phyloP scores from a whole-genome alignment of 1,140 invertebrate species.

The Mesaphorura yosii region DNA sequence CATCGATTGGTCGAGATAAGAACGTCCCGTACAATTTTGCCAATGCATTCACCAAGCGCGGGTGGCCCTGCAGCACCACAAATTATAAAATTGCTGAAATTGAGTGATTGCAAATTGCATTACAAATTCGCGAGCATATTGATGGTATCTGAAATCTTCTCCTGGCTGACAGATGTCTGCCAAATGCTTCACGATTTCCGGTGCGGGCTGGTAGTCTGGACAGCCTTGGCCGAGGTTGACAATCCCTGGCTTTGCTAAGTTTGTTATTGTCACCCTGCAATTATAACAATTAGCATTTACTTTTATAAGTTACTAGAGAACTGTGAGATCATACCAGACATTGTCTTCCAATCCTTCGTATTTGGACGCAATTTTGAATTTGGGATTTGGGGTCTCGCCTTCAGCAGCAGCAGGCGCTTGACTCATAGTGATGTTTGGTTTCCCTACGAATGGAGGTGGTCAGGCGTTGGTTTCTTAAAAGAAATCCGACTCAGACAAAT shows the following conservation, averaged over 20 bases:
- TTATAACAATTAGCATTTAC: constrained; percentile 17
- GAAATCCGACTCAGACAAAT: too few relatives aligned
- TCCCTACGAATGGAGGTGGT: background rate
- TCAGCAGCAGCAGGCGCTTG: background rate
- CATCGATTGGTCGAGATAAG: constrained; percentile 59
- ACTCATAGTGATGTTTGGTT: background rate
- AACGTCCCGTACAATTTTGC: constrained; percentile 73
- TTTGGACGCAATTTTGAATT: constrained; percentile 48
- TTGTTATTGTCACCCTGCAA: constrained; percentile 87
- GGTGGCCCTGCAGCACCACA: constrained; percentile 64
- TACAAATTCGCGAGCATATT: constrained; percentile 56
- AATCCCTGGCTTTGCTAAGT: constrained; percentile 71
- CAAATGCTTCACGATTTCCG: constrained; percentile 23
- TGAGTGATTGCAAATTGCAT: constrained; percentile 32
- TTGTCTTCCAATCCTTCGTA: constrained; percentile 48
- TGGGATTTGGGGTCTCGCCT: constrained; percentile 28
- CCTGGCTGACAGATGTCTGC: constrained; percentile 19
- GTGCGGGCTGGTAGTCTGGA: constrained; percentile 42
- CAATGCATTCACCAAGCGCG: constrained; percentile 73
- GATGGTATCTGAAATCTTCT: constrained; percentile 23
- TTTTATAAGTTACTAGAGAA: background rate
- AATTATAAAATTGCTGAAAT: background rate
- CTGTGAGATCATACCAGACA: constrained; percentile 39
- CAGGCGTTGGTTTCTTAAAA: too few relatives aligned
- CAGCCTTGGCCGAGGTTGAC: constrained; percentile 96